Base-by-base conservation (phyloP, 2,797 vertebrate species). In the Poeciliopsis turneri region DNA sequence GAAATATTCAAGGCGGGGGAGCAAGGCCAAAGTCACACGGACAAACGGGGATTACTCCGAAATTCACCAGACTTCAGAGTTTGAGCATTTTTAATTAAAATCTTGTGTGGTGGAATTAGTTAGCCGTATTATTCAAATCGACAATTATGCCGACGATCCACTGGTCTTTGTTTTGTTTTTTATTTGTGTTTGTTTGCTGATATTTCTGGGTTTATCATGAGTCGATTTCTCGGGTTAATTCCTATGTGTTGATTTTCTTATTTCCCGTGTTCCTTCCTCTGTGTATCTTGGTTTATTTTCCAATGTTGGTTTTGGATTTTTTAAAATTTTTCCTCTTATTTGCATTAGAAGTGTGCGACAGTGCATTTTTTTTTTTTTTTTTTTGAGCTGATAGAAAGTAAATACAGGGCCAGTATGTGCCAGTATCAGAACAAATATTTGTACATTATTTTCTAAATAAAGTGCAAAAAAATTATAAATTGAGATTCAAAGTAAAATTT, bases 1-100 rank as follows among this genome's bases (percentile, higher is more conserved):
- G 66, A 73, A 71, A 78, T 85, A 87, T 82, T 79, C 84, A 81
- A 85, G 77, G 9, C 47, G 2, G 78, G 78, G 78, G 45, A 81
- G 81, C 11, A n/a, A 66, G 33, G 66, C 64, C 72, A 69, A 47
- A 87, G 75, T 55, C 83, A 82, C 53, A 82, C 28, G 74, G 85
- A 69, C 70, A 80, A 77, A 76, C 7, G 15, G 76, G 79, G 84
- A 85, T 82, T 80, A 57, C 59, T 16, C 33, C 36, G 18, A 55
- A 69, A 80, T 84, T 79, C 41, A 83, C 2, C 72, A 66, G 28
- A 74, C 15, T 75, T 72, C 33, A 25, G 45, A 25, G 61, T 74
- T 59, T 18, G 4, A 28, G 13, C 55, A 28, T 9, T 51, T 51
- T 25, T 51, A 23, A 51, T 51, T 10, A 1, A 51, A 51, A 51